phyloP scores from a whole-genome alignment of 2,797 vertebrate species.

The Artibeus jamaicensis region DNA sequence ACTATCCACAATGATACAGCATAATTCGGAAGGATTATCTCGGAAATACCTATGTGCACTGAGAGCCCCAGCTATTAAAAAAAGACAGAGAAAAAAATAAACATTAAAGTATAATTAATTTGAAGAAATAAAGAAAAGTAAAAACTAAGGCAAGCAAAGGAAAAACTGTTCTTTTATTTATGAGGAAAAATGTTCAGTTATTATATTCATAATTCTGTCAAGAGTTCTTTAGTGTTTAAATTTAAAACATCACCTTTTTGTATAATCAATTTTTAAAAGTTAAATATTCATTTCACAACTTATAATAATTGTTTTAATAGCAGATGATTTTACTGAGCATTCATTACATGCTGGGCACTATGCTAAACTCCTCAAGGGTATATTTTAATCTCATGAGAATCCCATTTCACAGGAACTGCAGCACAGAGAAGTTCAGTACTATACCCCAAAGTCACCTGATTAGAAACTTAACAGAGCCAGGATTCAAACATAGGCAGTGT shows the following conservation, averaged over 20 bases:
- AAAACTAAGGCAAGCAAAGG: conserved; percentile 13
- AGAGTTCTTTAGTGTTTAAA: background rate
- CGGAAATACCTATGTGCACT: conserved; percentile 94
- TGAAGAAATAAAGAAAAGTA: conserved; percentile 20
- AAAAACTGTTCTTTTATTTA: background rate
- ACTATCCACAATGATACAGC: conserved; percentile 95
- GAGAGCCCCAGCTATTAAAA: conserved; percentile 91
- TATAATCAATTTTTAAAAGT: background rate
- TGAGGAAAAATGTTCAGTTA: background rate
- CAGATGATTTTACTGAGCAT: background rate
- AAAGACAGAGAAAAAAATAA: background rate
- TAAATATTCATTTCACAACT: background rate
- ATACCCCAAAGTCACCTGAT: background rate
- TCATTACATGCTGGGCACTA: background rate
- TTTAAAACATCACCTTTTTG: background rate
- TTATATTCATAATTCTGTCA: background rate
- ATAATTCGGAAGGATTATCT: conserved; percentile 90
- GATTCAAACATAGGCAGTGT: background rate
- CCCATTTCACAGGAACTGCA: background rate
- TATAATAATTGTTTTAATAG: background rate
- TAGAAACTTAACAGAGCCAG: background rate
- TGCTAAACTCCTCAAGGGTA: background rate
- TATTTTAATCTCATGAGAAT: background rate
- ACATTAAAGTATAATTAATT: background rate
- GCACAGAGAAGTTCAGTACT: background rate